A percentile compares a stretch with the other conserved stretches of the same genome.
Evolutionary conservation across 2,888 invertebrate genomes (phyloP).

Genomic region (Stenodera caucasica): DNA sequence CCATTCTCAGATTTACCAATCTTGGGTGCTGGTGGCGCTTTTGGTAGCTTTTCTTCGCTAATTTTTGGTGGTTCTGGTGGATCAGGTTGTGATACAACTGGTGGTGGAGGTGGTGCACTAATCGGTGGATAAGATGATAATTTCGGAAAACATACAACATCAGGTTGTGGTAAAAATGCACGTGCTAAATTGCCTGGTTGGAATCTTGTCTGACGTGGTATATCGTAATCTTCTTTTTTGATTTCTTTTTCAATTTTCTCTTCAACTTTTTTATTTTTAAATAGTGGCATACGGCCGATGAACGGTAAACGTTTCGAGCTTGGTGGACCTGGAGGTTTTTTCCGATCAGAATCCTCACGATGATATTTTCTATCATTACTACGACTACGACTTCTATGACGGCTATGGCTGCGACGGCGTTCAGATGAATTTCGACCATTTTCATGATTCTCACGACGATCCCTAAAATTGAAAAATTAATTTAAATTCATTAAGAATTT

Average conservation of each 20-base stretch:
- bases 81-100: constrained; percentile 39
- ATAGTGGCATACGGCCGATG: constrained; percentile 83
- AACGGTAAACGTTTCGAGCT: constrained; percentile 76
- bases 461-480: neutral
- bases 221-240: constrained; percentile 57
- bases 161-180: constrained; percentile 54
- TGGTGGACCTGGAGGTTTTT: constrained; percentile 53
- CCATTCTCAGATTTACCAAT: constrained; percentile 30
- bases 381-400: constrained; percentile 23
- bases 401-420: constrained; percentile 20
- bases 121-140: constrained; percentile 49
- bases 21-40: constrained; percentile 38
- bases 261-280: constrained; percentile 61
- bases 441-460: constrained; percentile 20
- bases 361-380: constrained; percentile 30
- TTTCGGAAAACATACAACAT: constrained; percentile 54
- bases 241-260: constrained; percentile 59
- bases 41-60: constrained; percentile 25
- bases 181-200: constrained; percentile 52
- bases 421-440: constrained; percentile 25
- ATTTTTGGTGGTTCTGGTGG: constrained; percentile 48
- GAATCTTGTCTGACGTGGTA: constrained; percentile 50
- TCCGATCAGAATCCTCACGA: constrained; percentile 33
- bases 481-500: neutral
- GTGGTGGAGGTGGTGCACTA: constrained; percentile 36